These are phyloP conservation scores for Hymenopus coronatus DNA, from an alignment of 2,888 invertebrate species.

Conservation along the genomic window DNA sequence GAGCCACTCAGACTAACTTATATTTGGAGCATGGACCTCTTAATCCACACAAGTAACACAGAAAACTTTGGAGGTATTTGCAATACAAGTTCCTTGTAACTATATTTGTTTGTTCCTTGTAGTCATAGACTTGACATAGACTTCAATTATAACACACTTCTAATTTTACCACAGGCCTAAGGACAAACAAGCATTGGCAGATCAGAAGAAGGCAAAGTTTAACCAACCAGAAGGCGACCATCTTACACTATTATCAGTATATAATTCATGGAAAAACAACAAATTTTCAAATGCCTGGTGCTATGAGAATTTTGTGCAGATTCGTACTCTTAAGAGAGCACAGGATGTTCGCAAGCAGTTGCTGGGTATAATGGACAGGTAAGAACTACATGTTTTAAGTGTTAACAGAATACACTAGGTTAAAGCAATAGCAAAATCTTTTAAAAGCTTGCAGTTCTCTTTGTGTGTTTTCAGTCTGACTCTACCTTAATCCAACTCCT, in stretches of 20 bases:
- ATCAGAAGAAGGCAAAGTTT: slow-evolving; percentile 99
- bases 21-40: no score
- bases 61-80: no score
- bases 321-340: slow-evolving; percentile 91
- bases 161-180: slow-evolving; percentile 61
- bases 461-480: no score
- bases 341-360: slow-evolving; percentile 98
- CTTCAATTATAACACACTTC: background rate
- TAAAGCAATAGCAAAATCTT: no score
- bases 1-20: no score
- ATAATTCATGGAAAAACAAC: slow-evolving; percentile 99
- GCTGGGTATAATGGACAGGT: slow-evolving; percentile 95
- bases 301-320: slow-evolving; percentile 98
- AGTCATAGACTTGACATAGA: background rate
- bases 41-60: no score
- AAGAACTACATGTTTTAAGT: slow-evolving; percentile 34
- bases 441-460: no score
- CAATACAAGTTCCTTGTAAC: no score
- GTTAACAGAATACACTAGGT: no score
- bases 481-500: no score
- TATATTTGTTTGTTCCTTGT: no score
- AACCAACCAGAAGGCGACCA: slow-evolving; percentile 99
- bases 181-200: slow-evolving; percentile 94
- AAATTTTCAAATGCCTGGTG: slow-evolving; percentile 99
- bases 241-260: slow-evolving; percentile 93